Base-by-base conservation (phyloP, 2,797 vertebrate genomes). In the Meda fulgida region DNA sequence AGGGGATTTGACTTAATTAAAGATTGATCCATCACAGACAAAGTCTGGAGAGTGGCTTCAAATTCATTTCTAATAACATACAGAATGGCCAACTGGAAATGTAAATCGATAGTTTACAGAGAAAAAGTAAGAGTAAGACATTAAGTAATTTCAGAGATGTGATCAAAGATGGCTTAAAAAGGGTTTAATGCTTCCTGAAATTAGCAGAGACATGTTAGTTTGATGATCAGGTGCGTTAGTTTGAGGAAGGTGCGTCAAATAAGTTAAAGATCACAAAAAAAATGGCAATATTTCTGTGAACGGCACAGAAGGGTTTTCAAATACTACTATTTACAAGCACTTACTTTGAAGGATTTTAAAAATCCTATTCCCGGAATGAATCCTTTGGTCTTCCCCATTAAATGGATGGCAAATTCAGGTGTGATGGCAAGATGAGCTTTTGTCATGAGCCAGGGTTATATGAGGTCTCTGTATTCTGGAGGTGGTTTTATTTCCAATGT, bases 401-500 rank as follows among this genome's bases (percentile, higher is more conserved):
- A 67, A 67, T 76, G 60, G 60, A 48, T 66, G 13, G 43, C 43
- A 40, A 76, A 53, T 16, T 58, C 71, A 53, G 70, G 40, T 79
- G 40, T 9, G 81, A 80, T 72, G 40, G 29, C 46, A 40, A 48
- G 67, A 82, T 75, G 51, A 48, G 40, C 16, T 60, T 78, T n/a
- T 70, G 77, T 80, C 65, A 21, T 48, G 78, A 71, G 66, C 53
- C 18, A n/a, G 36, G 73, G 53, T 69, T 55, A 46, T 72, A 9
- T 58, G 86, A 72, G 55, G 7, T 72, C 66, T 81, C 53, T 77
- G 43, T 21, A 34, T 78, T 63, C 76, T 81, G 71, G 58, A 77
- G 78, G 76, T 65, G 40, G 46, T 65, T 80, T 53, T 78, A 67
- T 80, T 63, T 86, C n/a, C 66, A 81, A 48, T 81, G 38, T 82